A percentile compares a stretch with the other conserved stretches of the same genome.
These are phyloP conservation scores for Arctia plantaginis DNA, from an alignment of 2,888 invertebrate species.

Conservation along the genomic window DNA sequence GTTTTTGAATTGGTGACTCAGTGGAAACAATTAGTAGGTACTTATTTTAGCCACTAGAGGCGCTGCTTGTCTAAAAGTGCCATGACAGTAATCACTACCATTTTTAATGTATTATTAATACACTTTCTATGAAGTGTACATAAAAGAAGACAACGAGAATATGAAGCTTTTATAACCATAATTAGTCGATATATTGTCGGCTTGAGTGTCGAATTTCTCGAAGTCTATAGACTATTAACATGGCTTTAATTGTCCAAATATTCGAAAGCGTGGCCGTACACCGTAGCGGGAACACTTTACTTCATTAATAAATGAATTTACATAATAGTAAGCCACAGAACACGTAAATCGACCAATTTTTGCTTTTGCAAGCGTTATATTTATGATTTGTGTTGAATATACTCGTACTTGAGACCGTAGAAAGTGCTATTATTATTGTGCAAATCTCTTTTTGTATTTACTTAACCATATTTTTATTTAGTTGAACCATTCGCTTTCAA, in stretches of 20 bases:
- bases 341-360: conserved; percentile 6
- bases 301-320: conserved; percentile 47
- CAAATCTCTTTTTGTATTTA: conserved; percentile 9
- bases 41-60: too few species aligned
- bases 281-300: conserved; percentile 38
- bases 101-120: not conserved
- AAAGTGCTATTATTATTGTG: conserved; percentile 16
- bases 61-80: not conserved
- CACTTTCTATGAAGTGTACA: not conserved
- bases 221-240: conserved; percentile 37
- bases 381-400: conserved; percentile 15
- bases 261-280: conserved; percentile 52
- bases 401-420: conserved; percentile 6
- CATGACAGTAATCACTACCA: not conserved
- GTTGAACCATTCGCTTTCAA: conserved; percentile 12
- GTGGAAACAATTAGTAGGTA: too few species aligned
- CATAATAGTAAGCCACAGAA: conserved; percentile 42
- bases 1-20: too few species aligned
- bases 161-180: not conserved
- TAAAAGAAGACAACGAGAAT: not conserved
- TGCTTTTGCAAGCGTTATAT: conserved; percentile 14
- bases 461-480: conserved; percentile 11
- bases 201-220: conserved; percentile 3
- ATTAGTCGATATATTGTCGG: conserved; percentile 6
- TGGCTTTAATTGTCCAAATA: conserved; percentile 42